A percentile compares a stretch with the other conserved stretches of the same genome.
Conservation (phyloP, 2,797 vertebrate genomes). For the Microctenopoma lineatum region DNA sequence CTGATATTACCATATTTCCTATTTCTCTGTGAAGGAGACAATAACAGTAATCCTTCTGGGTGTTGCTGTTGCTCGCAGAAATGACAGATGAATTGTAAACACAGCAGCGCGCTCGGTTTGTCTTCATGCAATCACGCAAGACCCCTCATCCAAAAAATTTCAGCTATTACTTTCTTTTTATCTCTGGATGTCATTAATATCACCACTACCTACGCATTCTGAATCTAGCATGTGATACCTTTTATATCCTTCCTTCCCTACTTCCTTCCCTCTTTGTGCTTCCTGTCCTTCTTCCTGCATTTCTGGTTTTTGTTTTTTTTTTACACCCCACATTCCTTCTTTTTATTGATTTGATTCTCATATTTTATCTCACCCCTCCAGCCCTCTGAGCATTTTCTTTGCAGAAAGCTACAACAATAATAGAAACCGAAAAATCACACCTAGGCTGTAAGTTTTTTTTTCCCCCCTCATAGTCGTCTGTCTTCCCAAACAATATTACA, state of each 20-base stretch:
- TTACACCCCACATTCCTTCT: conserved; percentile 13
- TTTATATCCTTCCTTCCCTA: background rate
- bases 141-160: conserved; percentile 32
- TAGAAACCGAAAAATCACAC: conserved; percentile 68
- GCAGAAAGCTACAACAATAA: conserved; percentile 59
- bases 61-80: conserved; percentile 10
- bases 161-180: conserved; percentile 9
- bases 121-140: conserved; percentile 25
- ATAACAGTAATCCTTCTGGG: conserved; percentile 30
- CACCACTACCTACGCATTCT: background rate
- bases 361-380: conserved; percentile 41
- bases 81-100: conserved; percentile 26
- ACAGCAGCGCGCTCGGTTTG: conserved; percentile 16
- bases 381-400: conserved; percentile 33
- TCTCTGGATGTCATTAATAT: conserved; percentile 7
- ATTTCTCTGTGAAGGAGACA: conserved; percentile 31
- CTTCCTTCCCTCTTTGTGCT: background rate
- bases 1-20: conserved; percentile 48
- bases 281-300: background rate
- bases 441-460: conserved; percentile 39
- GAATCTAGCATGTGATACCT: background rate
- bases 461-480: conserved; percentile 67
- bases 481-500: conserved; percentile 86
- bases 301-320: conserved; percentile 31
- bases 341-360: conserved; percentile 44